A percentile compares a stretch with the other conserved stretches of the same genome.
Conservation (phyloP, 2,888 invertebrate genomes). For the Cyclophora punctaria region DNA sequence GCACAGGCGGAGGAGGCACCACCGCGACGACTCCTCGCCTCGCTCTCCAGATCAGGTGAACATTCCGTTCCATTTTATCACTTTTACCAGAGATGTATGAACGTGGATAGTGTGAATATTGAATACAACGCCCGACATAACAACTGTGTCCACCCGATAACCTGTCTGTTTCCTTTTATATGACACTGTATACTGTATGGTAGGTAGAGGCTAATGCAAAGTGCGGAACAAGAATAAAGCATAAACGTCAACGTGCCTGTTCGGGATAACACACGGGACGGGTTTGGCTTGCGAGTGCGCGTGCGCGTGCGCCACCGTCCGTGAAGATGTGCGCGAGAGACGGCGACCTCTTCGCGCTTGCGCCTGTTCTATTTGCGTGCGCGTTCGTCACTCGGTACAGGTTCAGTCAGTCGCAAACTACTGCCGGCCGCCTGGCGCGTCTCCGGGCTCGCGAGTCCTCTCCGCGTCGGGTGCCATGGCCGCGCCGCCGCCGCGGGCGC, state of each 20-base stretch:
- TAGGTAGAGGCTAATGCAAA: constrained; percentile 38
- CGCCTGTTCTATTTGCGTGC: constrained; percentile 74
- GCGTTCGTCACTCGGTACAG: constrained; percentile 71
- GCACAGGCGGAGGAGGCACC: constrained; percentile 81
- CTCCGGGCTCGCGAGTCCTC: constrained; percentile 47
- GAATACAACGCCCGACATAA: constrained; percentile 48
- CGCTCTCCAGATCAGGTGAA: constrained; percentile 71
- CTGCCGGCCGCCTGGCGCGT: constrained; percentile 69
- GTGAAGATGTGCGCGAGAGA: constrained; percentile 73
- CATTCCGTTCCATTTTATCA: constrained; percentile 23
- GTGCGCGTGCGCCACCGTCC: constrained; percentile 71
- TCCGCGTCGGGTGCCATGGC: constrained; percentile 67
- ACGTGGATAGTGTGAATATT: constrained; percentile 7
- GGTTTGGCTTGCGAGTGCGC: constrained; percentile 69
- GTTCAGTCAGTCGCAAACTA: constrained; percentile 73
- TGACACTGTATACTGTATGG: constrained; percentile 28
- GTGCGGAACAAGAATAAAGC: constrained; percentile 66
- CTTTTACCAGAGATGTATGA: constrained; percentile 18
- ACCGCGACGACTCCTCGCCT: constrained; percentile 65
- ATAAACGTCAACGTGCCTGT: constrained; percentile 63
- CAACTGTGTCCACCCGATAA: constrained; percentile 62
- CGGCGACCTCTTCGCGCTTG: constrained; percentile 73
- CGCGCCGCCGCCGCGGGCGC: constrained; percentile 66
- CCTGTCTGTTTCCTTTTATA: constrained; percentile 33
- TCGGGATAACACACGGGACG: constrained; percentile 60